Evolutionary conservation across 2,888 invertebrate genomes (phyloP).

Genomic region (Melanostoma scalare): DNA sequence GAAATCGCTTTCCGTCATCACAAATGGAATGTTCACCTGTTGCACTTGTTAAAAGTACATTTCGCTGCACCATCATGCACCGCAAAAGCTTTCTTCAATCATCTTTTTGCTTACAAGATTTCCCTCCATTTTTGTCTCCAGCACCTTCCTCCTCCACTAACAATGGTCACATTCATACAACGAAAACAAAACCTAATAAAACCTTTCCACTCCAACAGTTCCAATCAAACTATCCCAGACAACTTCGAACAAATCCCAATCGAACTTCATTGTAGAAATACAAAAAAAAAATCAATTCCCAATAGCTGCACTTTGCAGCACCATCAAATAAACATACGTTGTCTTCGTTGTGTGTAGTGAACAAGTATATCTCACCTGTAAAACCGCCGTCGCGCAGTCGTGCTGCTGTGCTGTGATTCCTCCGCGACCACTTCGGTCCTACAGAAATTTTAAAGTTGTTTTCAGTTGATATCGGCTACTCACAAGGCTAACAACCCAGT

Average conservation of each 20-base stretch:
- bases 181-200: background rate
- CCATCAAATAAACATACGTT: conserved; percentile 47
- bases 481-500: conserved; percentile 82
- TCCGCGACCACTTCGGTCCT: conserved; percentile 77
- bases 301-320: conserved; percentile 61
- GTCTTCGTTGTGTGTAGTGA: conserved; percentile 34
- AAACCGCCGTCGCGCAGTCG: conserved; percentile 58
- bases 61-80: conserved; percentile 7
- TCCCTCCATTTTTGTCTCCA: conserved; percentile 42
- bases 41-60: conserved; percentile 45
- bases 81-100: conserved; percentile 51
- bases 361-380: conserved; percentile 43
- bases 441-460: conserved; percentile 82
- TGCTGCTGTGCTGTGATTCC: conserved; percentile 71
- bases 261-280: conserved; percentile 41
- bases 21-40: conserved; percentile 53
- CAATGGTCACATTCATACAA: conserved; percentile 38
- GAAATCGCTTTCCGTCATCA: conserved; percentile 18
- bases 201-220: background rate
- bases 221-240: conserved; percentile 43
- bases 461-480: conserved; percentile 83
- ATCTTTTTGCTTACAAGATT: conserved; percentile 20
- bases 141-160: conserved; percentile 30
- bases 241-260: conserved; percentile 69
- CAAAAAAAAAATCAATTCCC: conserved; percentile 27